A percentile compares a stretch with the other conserved stretches of the same genome.
Evolutionary conservation across 1,140 invertebrate species (phyloP).

Genomic region (Lerema accius): DNA sequence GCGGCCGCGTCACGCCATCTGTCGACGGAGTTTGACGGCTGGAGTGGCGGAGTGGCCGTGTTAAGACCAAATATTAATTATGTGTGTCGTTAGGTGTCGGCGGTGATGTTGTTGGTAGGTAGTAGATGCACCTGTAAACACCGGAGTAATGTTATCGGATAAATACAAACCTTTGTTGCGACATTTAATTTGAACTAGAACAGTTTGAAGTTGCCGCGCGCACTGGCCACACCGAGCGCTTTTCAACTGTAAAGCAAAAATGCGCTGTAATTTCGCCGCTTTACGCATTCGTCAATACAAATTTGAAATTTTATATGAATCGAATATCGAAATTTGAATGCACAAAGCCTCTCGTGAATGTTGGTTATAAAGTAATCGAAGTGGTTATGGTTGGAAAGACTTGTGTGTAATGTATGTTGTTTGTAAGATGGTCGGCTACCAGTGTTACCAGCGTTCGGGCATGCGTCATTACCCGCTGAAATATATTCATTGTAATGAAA

Average conservation of each 20-base stretch:
- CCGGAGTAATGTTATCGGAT: slow-evolving; percentile 32
- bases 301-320: slow-evolving; percentile 9
- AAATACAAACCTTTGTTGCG: slow-evolving; percentile 40
- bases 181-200: slow-evolving; percentile 17
- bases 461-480: slow-evolving; percentile 70
- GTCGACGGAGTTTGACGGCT: slow-evolving; percentile 7
- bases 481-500: slow-evolving; percentile 72
- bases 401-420: slow-evolving; percentile 29
- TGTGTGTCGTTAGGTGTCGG: slow-evolving; percentile 41
- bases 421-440: slow-evolving; percentile 47
- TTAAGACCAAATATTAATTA: slow-evolving; percentile 50
- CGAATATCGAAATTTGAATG: slow-evolving; percentile 14
- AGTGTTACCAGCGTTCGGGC: slow-evolving; percentile 54
- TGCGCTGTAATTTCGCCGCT: neutral
- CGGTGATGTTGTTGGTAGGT: slow-evolving; percentile 39
- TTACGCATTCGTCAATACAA: slow-evolving; percentile 11
- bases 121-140: slow-evolving; percentile 41
- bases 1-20: slow-evolving; percentile 18
- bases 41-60: slow-evolving; percentile 19
- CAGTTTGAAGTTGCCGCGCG: slow-evolving; percentile 14
- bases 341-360: slow-evolving; percentile 23
- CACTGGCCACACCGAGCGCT: slow-evolving; percentile 41
- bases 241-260: slow-evolving; percentile 30
- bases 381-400: slow-evolving; percentile 32
- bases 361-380: slow-evolving; percentile 6